phyloP scores from a whole-genome alignment of 2,797 vertebrate species.

The Hippocampus kuda region DNA sequence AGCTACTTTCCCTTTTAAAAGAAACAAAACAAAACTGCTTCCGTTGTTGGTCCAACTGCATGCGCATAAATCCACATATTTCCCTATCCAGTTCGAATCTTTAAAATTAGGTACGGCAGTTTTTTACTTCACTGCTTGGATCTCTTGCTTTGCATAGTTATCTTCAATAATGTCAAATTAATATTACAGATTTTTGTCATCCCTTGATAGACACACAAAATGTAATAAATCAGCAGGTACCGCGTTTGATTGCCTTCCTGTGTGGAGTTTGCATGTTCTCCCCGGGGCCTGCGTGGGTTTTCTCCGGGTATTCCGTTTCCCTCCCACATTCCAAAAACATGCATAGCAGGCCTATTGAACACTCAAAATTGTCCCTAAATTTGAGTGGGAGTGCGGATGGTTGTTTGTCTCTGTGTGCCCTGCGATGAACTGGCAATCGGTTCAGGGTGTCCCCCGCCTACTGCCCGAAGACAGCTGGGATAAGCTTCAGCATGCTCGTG shows the following conservation, averaged over 20 bases:
- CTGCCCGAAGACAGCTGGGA: too few species aligned
- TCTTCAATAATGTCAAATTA: background rate
- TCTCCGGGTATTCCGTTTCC: too few species aligned
- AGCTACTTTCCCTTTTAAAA: constrained; percentile 22
- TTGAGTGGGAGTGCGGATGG: too few species aligned
- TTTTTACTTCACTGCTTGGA: background rate
- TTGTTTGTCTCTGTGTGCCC: too few species aligned
- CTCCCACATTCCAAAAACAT: too few species aligned
- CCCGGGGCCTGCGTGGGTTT: too few species aligned
- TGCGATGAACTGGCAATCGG: too few species aligned
- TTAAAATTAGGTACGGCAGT: background rate
- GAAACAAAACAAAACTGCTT: constrained; percentile 3
- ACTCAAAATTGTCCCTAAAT: too few species aligned
- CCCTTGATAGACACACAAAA: background rate
- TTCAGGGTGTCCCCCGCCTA: too few species aligned
- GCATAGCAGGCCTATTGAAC: too few species aligned
- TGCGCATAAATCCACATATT: background rate
- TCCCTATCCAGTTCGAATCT: background rate
- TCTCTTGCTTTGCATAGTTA: background rate
- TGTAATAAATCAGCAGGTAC: background rate
- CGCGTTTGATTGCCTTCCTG: background rate
- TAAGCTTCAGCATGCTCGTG: too few species aligned
- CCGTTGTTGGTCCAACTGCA: background rate
- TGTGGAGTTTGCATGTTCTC: background rate
- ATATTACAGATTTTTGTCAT: background rate